Base-by-base conservation (phyloP, 1,140 invertebrate genomes). In the Drosophila rufa region DNA sequence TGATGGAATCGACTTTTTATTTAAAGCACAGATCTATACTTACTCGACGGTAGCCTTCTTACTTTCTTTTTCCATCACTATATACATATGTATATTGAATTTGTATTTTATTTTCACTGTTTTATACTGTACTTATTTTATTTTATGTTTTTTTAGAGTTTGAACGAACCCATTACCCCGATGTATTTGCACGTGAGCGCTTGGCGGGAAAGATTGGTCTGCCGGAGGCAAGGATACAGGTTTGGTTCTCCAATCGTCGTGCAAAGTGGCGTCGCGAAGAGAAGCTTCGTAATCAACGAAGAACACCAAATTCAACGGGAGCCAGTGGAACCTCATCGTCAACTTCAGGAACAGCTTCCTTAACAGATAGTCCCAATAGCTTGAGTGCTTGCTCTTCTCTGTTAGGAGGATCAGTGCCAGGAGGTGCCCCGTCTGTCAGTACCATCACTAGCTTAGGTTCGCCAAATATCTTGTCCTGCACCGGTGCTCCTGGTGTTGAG, bases 191-290 rank as follows among this genome's bases (percentile, higher is more conserved):
- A 1, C 94, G 99, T 67, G 99, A 99, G 93, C 94, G 98, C 90
- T 95, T 99, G 62, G 99, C 99, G 6, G 97, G 97, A 50, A 99
- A 99, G 94, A 99, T 99, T 91, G 97, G 98, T 55, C 95, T 99
- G 68, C 98, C 98, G 12, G 99, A 99, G 94, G 98, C 98, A 36
- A 95, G 99, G 94, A 99, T 99, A 95, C 99, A 99, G 96, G 96
- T 97, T 36, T 99, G 99, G 98, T 99, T 99, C 94, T 99, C 98
- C 48, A 99, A 99, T 94, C 95, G 99, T 57, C 95, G 99, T 53
- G 99, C 99, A 71, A 99, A 99, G 94, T 99, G 98, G 98, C 95
- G 99, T 50, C 95, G 99, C 5, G 99, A 99, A 93, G 99, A 99
- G 93, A 99, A 99, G 93, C 94, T 99, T 38, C 95, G 98, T 36